Conservation (phyloP, 2,888 invertebrate species). For the Craniophora ligustri region DNA sequence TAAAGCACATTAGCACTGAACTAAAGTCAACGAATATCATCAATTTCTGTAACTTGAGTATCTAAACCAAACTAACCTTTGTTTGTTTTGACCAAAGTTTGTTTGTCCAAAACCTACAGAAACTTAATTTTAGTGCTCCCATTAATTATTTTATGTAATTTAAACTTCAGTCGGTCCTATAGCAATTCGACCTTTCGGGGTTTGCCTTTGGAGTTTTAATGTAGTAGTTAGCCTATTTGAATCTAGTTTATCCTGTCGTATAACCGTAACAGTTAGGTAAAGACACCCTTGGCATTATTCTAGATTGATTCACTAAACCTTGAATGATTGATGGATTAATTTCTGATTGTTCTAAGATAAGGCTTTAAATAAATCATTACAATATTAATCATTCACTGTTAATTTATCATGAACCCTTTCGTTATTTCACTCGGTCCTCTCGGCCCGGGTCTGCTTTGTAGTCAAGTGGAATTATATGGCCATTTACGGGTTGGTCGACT, state of each 20-base stretch:
- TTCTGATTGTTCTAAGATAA: too few relatives aligned
- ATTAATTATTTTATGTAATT: neutral
- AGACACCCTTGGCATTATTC: neutral
- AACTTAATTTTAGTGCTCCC: neutral
- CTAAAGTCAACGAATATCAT: neutral
- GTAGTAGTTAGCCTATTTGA: neutral
- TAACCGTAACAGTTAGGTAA: conserved; percentile 1
- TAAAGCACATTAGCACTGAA: neutral
- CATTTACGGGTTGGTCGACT: too few relatives aligned
- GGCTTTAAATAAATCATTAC: too few relatives aligned
- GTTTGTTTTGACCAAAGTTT: too few relatives aligned
- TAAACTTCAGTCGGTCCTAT: neutral
- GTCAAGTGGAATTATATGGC: too few relatives aligned
- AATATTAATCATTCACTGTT: too few relatives aligned
- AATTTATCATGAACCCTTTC: too few relatives aligned
- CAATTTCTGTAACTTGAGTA: neutral
- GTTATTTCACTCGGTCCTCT: too few relatives aligned
- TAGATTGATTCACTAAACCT: too few relatives aligned
- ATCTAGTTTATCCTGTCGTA: conserved; percentile 8
- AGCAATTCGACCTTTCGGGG: neutral
- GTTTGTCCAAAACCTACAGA: neutral
- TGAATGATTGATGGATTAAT: too few relatives aligned
- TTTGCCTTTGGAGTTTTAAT: conserved; percentile 3
- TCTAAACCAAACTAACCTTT: neutral
- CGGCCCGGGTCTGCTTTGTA: too few relatives aligned